Evolutionary conservation across 2,797 vertebrate genomes (phyloP).

Genomic region (Poeciliopsis presidionis): DNA sequence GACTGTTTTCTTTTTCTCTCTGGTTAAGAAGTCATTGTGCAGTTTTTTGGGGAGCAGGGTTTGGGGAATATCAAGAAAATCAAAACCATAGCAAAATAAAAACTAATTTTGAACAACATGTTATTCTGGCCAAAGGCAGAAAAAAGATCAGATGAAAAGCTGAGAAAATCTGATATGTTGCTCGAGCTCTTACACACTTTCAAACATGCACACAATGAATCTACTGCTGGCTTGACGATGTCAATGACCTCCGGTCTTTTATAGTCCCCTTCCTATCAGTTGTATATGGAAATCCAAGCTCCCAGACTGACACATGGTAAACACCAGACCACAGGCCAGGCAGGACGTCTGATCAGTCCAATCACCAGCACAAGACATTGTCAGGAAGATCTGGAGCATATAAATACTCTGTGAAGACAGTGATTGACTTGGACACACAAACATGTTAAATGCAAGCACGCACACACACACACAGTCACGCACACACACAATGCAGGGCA

Average conservation of each 20-base stretch:
- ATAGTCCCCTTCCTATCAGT: slow-evolving; percentile 30
- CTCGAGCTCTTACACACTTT: slow-evolving; percentile 17
- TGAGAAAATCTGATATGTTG: not conserved
- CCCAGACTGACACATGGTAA: not conserved
- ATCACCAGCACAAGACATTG: not conserved
- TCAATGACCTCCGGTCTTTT: slow-evolving; percentile 50
- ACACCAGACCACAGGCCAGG: not conserved
- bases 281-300: not conserved
- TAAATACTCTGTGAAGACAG: slow-evolving; percentile 32
- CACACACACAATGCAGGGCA: slow-evolving; percentile 34
- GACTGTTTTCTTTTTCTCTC: not conserved
- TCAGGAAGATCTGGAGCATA: slow-evolving; percentile 35
- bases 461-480: slow-evolving; percentile 31
- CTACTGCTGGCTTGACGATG: slow-evolving; percentile 40
- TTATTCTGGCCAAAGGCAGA: not conserved
- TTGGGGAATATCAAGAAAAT: not conserved
- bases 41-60: not conserved
- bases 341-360: slow-evolving; percentile 13
- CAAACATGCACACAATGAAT: slow-evolving; percentile 43
- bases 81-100: not conserved
- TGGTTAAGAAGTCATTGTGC: not conserved
- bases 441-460: slow-evolving; percentile 21
- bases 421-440: slow-evolving; percentile 42
- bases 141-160: too few species aligned
- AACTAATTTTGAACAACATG: not conserved